Conservation (phyloP, 2,888 invertebrate genomes). For the Tenodera sinensis region DNA sequence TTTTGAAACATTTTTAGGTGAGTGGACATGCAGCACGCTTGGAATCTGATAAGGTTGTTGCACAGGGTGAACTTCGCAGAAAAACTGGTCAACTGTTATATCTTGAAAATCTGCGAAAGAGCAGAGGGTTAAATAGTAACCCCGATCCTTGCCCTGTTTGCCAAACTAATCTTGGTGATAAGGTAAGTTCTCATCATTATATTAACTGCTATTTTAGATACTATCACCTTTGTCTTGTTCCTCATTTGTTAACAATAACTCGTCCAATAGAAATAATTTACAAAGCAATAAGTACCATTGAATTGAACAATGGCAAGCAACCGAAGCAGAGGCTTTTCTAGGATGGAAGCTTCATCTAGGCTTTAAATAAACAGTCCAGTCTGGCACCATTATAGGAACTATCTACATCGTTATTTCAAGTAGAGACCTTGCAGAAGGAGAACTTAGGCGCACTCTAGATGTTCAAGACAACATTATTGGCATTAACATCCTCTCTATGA, state of each 20-base stretch:
- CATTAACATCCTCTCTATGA: too few species aligned
- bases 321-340: too few species aligned
- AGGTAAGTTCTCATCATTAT: slow-evolving; percentile 42
- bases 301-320: too few species aligned
- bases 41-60: slow-evolving; percentile 41
- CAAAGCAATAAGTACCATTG: too few species aligned
- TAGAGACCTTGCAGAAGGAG: too few species aligned
- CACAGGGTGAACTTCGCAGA: slow-evolving; percentile 46
- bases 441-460: too few species aligned
- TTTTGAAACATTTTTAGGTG: background rate
- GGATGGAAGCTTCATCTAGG: too few species aligned
- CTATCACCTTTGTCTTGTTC: background rate
- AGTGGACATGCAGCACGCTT: slow-evolving; percentile 30
- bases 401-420: too few species aligned
- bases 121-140: slow-evolving; percentile 45
- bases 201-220: background rate
- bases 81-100: slow-evolving; percentile 63
- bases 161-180: slow-evolving; percentile 52
- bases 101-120: slow-evolving; percentile 57
- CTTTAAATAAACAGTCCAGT: too few species aligned
- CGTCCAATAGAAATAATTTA: too few species aligned
- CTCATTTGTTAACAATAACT: background rate
- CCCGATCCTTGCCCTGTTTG: slow-evolving; percentile 71
- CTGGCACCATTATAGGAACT: too few species aligned
- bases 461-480: too few species aligned